Percentiles rank a stretch among this genome's conserved stretches.
Evolutionary conservation across 2,888 invertebrate species (phyloP).

Genomic region (Autographa pulchrina): DNA sequence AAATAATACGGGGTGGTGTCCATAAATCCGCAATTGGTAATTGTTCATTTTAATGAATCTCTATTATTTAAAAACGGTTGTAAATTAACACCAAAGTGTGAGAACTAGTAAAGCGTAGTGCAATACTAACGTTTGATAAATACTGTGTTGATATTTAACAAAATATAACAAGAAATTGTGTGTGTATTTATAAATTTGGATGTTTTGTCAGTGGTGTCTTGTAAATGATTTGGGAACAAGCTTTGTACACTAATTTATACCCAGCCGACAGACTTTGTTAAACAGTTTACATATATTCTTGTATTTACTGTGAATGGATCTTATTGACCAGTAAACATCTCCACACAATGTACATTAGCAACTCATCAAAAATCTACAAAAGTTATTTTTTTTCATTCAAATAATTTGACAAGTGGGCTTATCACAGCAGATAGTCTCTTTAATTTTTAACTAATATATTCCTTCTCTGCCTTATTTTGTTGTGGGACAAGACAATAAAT

Average conservation of each 20-base stretch:
- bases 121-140: conserved; percentile 55
- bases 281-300: background rate
- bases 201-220: conserved; percentile 36
- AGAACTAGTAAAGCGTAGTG: conserved; percentile 42
- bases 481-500: no score
- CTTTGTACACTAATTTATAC: conserved; percentile 14
- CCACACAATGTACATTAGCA: no score
- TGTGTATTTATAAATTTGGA: conserved; percentile 53
- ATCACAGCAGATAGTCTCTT: no score
- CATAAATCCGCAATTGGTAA: conserved; percentile 55
- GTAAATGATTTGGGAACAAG: conserved; percentile 27
- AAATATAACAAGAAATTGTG: conserved; percentile 39
- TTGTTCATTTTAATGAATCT: conserved; percentile 59
- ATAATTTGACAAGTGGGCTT: background rate
- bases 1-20: conserved; percentile 48
- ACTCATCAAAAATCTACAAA: no score
- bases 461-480: background rate
- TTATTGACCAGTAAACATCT: conserved; percentile 7
- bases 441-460: background rate
- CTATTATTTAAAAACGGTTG: conserved; percentile 53
- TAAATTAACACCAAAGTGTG: conserved; percentile 53
- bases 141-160: conserved; percentile 53
- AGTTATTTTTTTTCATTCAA: background rate
- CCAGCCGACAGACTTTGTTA: background rate
- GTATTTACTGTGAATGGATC: conserved; percentile 1